Base-by-base conservation (phyloP, 2,888 invertebrate genomes). In the Hirtodrosophila trivittata region DNA sequence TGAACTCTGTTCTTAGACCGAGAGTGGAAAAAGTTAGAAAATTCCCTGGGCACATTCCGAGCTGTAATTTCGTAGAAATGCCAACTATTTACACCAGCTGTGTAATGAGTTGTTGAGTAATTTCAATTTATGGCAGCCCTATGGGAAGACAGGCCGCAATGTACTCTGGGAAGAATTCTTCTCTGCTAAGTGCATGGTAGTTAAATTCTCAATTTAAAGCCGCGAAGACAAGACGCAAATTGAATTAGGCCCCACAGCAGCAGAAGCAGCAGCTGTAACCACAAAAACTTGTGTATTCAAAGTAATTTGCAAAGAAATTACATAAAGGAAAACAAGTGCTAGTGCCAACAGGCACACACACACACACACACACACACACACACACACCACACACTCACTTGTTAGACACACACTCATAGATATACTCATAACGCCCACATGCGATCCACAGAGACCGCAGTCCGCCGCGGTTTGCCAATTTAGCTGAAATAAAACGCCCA, bases 401-500 rank as follows among this genome's bases (percentile, higher is more conserved):
- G 18, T 66, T 47, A 35, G 54, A 30, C 25, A 14, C n/a, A 37
- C 33, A 16, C 13, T 9, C 54, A 59, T 21, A 42, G 41, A 55
- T 46, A 49, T 39, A 56, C 39, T 62, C 43, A 62, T 10, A 59
- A 54, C 71, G 78, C 71, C 77, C 62, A 72, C 77, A 68, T 68
- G 28, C 26, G 47, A 54, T 39, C 39, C 46, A 46, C 46, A 41
- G 62, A 35, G 52, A 62, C 58, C 71, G 43, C 50, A 56, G 68
- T 30, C 66, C 46, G 78, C 66, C 46, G 78, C 59, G 69, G 85
- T 77, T 85, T 86, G 81, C 81, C 81, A 81, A 86, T 86, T 85
- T 85, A 85, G 75, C 51, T 68, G 70, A 82, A 87, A 85, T 86
- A 86, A 86, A 78, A 82, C 82, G 87, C 82, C 82, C 68, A 82